Conservation (phyloP, 2,797 vertebrate species). For the Danio kyathit region DNA sequence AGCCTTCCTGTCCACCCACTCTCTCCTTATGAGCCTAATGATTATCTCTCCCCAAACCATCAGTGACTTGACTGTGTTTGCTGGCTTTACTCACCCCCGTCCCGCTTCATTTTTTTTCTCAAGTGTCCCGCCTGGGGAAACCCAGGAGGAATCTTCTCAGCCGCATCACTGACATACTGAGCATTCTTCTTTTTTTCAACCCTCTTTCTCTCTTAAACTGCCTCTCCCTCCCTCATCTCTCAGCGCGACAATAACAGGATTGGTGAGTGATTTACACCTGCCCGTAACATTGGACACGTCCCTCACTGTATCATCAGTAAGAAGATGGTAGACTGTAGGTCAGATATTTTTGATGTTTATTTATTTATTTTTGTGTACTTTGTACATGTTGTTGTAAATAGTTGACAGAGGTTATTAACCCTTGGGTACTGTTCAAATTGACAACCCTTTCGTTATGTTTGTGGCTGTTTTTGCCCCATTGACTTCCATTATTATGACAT, state of each 20-base stretch:
- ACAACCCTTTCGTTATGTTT: too few species aligned
- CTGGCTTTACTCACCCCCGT: conserved; percentile 22
- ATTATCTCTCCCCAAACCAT: conserved; percentile 28
- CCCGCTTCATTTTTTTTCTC: background rate
- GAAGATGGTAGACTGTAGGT: conserved; percentile 1
- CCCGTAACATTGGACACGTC: conserved; percentile 24
- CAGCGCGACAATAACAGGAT: conserved; percentile 59
- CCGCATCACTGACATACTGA: conserved; percentile 77
- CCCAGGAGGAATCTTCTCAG: conserved; percentile 53
- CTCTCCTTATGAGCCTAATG: conserved; percentile 33
- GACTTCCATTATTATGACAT: too few species aligned
- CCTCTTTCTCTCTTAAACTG: conserved; percentile 56
- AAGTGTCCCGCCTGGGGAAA: conserved; percentile 61
- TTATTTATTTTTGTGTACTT: too few species aligned
- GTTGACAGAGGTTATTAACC: too few species aligned
- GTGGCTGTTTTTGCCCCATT: too few species aligned
- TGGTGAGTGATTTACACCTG: conserved; percentile 49
- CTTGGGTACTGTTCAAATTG: too few species aligned
- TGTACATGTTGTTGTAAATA: too few species aligned
- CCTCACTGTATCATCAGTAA: background rate
- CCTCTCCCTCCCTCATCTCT: conserved; percentile 61
- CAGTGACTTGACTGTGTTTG: background rate
- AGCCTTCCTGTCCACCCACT: conserved; percentile 46
- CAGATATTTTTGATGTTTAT: too few species aligned
- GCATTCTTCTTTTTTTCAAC: conserved; percentile 74